Evolutionary conservation across 2,797 vertebrate genomes (phyloP).

Genomic region (Pelochelys cantorii): DNA sequence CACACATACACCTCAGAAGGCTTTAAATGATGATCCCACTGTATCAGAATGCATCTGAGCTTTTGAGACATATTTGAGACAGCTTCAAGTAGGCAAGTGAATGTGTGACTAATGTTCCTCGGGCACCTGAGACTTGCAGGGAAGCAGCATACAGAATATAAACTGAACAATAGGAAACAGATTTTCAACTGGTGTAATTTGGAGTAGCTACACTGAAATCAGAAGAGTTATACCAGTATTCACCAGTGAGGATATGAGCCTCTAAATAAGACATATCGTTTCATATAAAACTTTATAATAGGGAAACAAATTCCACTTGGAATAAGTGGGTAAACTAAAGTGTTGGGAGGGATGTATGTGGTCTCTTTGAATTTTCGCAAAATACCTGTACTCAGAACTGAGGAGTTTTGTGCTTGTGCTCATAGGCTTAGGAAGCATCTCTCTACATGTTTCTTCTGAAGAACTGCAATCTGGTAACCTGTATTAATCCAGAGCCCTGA

Average conservation of each 20-base stretch:
- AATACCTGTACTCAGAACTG: constrained; percentile 2
- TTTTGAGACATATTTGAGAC: background rate
- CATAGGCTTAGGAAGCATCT: background rate
- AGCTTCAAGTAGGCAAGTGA: background rate
- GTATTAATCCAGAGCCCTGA: background rate
- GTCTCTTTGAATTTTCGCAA: constrained; percentile 29
- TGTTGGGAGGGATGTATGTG: background rate
- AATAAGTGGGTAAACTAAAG: constrained; percentile 16
- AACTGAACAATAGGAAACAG: background rate
- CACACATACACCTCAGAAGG: background rate
- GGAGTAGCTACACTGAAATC: constrained; percentile 2
- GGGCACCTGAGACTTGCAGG: background rate
- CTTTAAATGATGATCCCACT: background rate
- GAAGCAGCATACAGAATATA: background rate
- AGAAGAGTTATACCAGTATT: background rate
- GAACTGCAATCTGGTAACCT: background rate
- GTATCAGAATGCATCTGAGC: background rate
- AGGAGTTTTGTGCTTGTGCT: background rate
- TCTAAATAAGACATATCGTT: background rate
- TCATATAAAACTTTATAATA: background rate
- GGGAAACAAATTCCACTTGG: constrained; percentile 30
- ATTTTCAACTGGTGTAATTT: background rate
- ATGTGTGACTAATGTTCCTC: rapidly evolving
- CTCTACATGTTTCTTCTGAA: constrained; percentile 13
- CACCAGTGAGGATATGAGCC: background rate